Evolutionary conservation across 2,797 vertebrate species (phyloP), one percentile per base, ranked within the genome.

Genomic region (Alauda arvensis): DNA sequence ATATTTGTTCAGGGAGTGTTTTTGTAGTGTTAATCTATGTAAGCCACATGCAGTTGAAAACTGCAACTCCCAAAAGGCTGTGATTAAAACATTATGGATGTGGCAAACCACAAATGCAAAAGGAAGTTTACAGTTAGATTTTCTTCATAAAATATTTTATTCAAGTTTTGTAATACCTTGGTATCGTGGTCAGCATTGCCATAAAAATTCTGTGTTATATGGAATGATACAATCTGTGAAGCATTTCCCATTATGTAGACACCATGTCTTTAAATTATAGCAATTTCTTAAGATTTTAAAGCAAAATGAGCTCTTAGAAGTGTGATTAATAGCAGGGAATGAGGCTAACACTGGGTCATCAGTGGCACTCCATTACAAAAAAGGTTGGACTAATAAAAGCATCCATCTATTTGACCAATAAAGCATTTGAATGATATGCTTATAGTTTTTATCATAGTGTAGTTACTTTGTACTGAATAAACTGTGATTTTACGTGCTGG

Each of bases 241-340:
- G 96, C 96, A 96, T 96, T 97, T 97, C 94, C 96, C 96, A 97
- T 97, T 97, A 97, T 95, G 96, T 95, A 96, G 97, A 94, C 94
- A 96, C 96, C 93, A 82, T 96, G 95, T 97, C 95, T 97, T 97
- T 97, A 97, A 97, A 97, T 97, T 97, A 97, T 96, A 95, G 97
- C 97, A 95, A 96, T 97, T 97, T 97, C 96, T 97, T 97, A 97
- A 97, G 97, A 96, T 97, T 97, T 98, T 97, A 97, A 97, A 97
- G 96, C 96, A 97, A 97, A 97, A 97, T 96, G 96, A 97, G 96
- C 97, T 97, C 96, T 97, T 97, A 95, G 95, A 95, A 95, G 92
- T 96, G 93, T 97, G 97, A 97, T 98, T 97, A 97, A 97, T 97
- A 96, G 96, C 95, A 95, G 93, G 86, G 96, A 97, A 96, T 94